Evolutionary conservation across 2,113 vertebrate genomes (phyloP), one percentile per base, ranked within the genome.

Genomic region (Colistium nudipinnis): DNA sequence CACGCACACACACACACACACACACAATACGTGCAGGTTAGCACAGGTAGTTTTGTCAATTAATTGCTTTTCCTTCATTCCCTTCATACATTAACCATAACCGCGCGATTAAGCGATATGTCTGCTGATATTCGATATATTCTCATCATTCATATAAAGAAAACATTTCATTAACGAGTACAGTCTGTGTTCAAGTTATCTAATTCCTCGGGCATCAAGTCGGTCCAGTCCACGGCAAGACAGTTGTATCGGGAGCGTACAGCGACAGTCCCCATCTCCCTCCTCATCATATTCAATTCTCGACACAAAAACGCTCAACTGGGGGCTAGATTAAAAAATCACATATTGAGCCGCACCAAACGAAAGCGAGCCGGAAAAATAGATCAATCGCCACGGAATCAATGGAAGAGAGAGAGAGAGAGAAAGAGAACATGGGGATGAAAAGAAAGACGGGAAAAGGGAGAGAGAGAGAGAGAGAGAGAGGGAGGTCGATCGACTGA

Each of bases 401-500:
- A 35, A 81, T 62, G 56, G 62, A 19, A 2, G 47, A 6, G 41
- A 44, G 41, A 19, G 19, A 45, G 62, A 65, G 62, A 44, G 54
- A 47, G 68, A 25, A 62, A 25, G 30, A 22, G 30, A 25, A 67
- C 57, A 35, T 3, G 35, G 39, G 4, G 4, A 4, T 19, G 64
- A 70, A 71, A 72, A 78, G 72, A 62, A 74, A 74, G 13, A 13
- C 12, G 36, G 16, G 36, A 49, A 27, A 49, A 14, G 22, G 38
- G n/a, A 22, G 14, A 22, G 22, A n/a, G n/a, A n/a, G n/a, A n/a
- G 13, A 69, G 44, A 57, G 16, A 28, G 44, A 59, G 31, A 70
- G 69, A 77, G 69, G 73, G 75, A 68, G 73, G 72, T 33, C 39
- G 8, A 84, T 87, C 65, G 80, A 90, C 80, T 82, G 76, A 7